These are phyloP conservation scores for Oryctes rhinoceros DNA, from an alignment of 1,140 invertebrate genomes.

Conservation along the genomic window DNA sequence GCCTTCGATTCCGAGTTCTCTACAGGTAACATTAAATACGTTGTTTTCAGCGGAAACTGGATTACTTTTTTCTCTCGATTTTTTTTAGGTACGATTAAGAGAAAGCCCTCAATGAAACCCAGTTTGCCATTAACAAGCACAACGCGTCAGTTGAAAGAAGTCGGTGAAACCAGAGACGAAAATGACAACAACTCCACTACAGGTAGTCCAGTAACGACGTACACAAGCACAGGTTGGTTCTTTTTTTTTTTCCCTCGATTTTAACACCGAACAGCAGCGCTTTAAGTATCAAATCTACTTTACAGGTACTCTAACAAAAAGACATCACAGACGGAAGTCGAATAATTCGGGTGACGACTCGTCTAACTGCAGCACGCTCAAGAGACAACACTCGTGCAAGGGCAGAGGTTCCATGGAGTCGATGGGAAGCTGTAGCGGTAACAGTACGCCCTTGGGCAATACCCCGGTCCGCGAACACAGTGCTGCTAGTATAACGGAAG, in stretches of 20 bases:
- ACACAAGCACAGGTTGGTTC: conserved; percentile 54
- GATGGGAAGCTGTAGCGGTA: conserved; percentile 59
- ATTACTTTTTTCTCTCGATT: not conserved
- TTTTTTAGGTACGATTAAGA: conserved; percentile 78
- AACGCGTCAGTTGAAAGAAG: conserved; percentile 86
- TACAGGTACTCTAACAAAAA: conserved; percentile 64
- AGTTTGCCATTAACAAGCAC: conserved; percentile 91
- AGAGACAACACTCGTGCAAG: conserved; percentile 63
- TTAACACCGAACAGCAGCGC: not conserved
- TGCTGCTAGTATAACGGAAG: conserved; percentile 54
- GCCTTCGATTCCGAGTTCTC: conserved; percentile 81
- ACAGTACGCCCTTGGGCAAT: conserved; percentile 64
- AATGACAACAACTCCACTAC: conserved; percentile 53
- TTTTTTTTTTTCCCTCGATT: not conserved
- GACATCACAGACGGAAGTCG: conserved; percentile 65
- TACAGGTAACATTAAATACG: conserved; percentile 64
- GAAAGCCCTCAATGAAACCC: conserved; percentile 88
- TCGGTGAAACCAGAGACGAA: conserved; percentile 70
- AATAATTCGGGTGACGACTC: conserved; percentile 61
- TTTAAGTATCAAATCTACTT: not conserved
- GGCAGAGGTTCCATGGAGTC: conserved; percentile 58
- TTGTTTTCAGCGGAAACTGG: not conserved
- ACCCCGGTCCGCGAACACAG: conserved; percentile 64
- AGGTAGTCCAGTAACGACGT: conserved; percentile 52
- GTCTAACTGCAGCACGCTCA: conserved; percentile 66